A percentile compares a stretch with the other conserved stretches of the same genome.
Conservation (phyloP, 2,797 vertebrate species). For the Pantherophis vulpinus region DNA sequence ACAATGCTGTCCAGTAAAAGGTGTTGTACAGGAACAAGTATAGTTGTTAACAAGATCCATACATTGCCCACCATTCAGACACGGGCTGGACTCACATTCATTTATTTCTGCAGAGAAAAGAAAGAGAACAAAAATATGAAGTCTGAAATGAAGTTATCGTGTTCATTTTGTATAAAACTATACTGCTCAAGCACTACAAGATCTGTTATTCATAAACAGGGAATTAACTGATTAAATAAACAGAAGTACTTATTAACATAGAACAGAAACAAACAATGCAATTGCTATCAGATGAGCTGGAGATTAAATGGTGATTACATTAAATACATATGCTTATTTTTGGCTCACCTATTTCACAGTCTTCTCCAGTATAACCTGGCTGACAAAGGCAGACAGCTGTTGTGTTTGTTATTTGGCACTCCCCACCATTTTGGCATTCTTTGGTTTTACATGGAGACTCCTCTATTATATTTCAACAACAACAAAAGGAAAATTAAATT, state of each 20-base stretch:
- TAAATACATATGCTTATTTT: not conserved
- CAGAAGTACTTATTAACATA: not conserved
- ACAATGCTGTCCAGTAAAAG: constrained; percentile 83
- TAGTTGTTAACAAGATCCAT: constrained; percentile 79
- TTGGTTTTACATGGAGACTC: constrained; percentile 66
- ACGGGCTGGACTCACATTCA: constrained; percentile 84
- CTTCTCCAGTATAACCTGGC: constrained; percentile 58
- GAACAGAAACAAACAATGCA: not conserved
- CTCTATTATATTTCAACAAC: constrained; percentile 43
- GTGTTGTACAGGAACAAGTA: constrained; percentile 80
- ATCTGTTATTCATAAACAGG: not conserved
- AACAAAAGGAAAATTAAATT: not conserved
- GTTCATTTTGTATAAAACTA: not conserved
- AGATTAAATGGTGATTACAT: not conserved
- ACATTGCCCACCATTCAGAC: constrained; percentile 86
- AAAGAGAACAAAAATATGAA: not conserved
- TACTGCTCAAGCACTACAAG: not conserved
- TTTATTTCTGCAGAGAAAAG: constrained; percentile 78
- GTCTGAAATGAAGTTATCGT: fast-evolving
- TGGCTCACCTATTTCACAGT: constrained; percentile 71
- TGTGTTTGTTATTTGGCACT: constrained; percentile 57
- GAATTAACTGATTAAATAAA: not conserved
- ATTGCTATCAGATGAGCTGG: not conserved
- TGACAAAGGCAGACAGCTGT: constrained; percentile 65
- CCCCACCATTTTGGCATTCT: constrained; percentile 70